These are phyloP conservation scores for Momotus momota DNA, from an alignment of 2,797 vertebrate species.

Conservation along the genomic window DNA sequence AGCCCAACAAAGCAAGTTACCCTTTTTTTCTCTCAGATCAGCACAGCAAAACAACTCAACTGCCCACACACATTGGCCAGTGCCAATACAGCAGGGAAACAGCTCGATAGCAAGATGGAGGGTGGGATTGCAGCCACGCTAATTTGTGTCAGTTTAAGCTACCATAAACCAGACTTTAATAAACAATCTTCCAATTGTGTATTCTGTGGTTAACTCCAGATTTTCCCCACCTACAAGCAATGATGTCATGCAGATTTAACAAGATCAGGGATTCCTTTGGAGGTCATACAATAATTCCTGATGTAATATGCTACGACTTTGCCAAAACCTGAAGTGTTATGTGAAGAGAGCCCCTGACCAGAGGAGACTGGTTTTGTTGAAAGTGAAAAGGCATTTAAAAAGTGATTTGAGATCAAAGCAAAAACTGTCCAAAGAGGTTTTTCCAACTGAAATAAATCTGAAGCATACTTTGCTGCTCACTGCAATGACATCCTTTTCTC, in stretches of 20 bases:
- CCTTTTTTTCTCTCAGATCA: background rate
- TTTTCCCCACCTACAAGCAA: conserved; percentile 10
- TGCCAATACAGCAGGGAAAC: conserved; percentile 19
- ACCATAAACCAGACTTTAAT: background rate
- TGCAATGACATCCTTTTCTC: background rate
- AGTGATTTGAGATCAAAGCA: background rate
- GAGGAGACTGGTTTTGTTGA: background rate
- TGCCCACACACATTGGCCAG: background rate
- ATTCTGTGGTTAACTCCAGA: background rate
- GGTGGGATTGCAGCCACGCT: background rate
- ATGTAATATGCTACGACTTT: background rate
- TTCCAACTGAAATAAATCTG: background rate
- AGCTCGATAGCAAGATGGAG: background rate
- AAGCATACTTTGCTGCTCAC: background rate
- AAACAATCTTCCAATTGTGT: background rate
- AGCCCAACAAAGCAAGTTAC: background rate
- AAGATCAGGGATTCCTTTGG: background rate
- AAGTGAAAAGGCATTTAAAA: background rate
- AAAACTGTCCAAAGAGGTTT: background rate
- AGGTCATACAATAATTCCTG: background rate
- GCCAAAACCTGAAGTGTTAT: background rate
- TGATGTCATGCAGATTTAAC: background rate
- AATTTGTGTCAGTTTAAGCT: conserved; percentile 35
- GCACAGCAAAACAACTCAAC: background rate
- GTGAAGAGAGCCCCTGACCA: background rate